Conservation (phyloP, 2,797 vertebrate species). For the Tauraco hartlaubi region DNA sequence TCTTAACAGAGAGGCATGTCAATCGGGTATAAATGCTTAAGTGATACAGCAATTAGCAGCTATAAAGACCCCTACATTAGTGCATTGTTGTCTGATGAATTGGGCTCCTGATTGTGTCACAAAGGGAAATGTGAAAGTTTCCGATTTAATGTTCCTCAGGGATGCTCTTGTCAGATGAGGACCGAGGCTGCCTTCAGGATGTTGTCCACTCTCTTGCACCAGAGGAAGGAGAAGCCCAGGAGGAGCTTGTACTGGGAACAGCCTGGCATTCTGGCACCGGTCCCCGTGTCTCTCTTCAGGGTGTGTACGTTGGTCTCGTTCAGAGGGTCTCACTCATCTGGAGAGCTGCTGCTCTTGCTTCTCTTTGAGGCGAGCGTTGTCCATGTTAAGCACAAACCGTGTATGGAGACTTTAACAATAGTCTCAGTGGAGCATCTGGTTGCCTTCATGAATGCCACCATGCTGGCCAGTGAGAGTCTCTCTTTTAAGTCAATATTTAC, state of each 20-base stretch:
- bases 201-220: not conserved
- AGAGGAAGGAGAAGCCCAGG: not conserved
- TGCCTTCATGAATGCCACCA: accelerated
- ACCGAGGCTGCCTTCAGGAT: not conserved
- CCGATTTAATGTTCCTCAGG: accelerated
- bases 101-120: not conserved
- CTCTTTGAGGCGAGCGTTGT: not conserved
- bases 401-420: accelerated
- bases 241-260: not conserved
- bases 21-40: not conserved
- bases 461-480: not conserved
- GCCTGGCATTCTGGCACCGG: not conserved
- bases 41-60: not conserved
- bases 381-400: accelerated
- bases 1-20: not conserved
- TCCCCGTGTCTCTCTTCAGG: not conserved
- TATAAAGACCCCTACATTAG: not conserved
- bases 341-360: not conserved
- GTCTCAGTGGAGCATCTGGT: too few species aligned
- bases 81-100: not conserved
- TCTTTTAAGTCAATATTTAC: not conserved
- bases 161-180: not conserved
- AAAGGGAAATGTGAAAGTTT: not conserved
- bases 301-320: accelerated
- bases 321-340: too few species aligned